A percentile compares a stretch with the other conserved stretches of the same genome.
phyloP scores from a whole-genome alignment of 2,888 invertebrate species.

The Andrena hattorfiana region DNA sequence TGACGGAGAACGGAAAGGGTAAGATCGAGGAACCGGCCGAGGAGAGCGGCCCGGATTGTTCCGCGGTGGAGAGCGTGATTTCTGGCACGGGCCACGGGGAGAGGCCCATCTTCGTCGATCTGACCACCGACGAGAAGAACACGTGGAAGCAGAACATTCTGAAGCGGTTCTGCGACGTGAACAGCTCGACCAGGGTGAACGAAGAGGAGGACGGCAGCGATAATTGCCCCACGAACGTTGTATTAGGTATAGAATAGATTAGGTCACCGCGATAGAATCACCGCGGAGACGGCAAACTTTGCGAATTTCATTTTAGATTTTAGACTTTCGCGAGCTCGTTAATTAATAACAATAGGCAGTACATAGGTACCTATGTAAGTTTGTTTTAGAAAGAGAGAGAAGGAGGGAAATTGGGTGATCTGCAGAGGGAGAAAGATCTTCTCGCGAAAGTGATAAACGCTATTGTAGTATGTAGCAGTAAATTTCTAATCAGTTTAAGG shows the following conservation, averaged over 20 bases:
- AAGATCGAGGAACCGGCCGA: not conserved
- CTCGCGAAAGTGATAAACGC: no score
- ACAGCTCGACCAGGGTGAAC: not conserved
- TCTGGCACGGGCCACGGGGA: not conserved
- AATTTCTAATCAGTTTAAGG: not conserved
- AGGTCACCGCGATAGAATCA: not conserved
- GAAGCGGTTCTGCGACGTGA: constrained; percentile 29
- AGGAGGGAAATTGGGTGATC: no score
- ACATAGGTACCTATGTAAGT: no score
- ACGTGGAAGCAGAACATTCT: constrained; percentile 57
- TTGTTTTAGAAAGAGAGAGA: no score
- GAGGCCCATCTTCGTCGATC: constrained; percentile 62
- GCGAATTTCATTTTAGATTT: not conserved
- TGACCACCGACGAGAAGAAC: constrained; percentile 65
- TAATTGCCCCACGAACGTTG: not conserved
- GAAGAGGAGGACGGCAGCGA: constrained; percentile 11
- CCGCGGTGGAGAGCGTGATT: not conserved
- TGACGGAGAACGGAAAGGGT: constrained; percentile 12
- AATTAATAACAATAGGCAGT: no score
- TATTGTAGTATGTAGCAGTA: not conserved
- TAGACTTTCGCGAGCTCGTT: not conserved
- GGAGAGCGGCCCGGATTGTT: not conserved
- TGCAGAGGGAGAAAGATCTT: no score
- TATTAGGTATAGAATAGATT: constrained; percentile 23
- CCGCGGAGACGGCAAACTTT: no score